A percentile compares a stretch with the other conserved stretches of the same genome.
phyloP scores from a whole-genome alignment of 2,888 invertebrate genomes.

The Drosophila differens region DNA sequence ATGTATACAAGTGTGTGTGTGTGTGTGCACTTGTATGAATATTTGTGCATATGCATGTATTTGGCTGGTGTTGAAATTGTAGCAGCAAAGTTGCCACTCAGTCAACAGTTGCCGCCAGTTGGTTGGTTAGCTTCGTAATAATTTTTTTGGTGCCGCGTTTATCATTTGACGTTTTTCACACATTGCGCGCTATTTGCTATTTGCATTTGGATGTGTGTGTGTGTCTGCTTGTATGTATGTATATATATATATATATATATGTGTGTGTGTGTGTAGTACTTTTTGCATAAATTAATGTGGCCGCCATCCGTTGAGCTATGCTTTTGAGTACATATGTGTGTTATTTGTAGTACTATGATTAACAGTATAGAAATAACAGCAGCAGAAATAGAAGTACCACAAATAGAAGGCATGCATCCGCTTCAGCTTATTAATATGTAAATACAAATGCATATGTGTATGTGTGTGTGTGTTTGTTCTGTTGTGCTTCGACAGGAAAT shows the following conservation, averaged over 20 bases:
- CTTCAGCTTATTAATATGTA: constrained; percentile 7
- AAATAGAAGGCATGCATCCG: constrained; percentile 13
- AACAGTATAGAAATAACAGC: constrained; percentile 2
- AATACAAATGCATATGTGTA: neutral
- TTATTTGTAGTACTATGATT: neutral
- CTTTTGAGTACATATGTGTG: constrained; percentile 9
- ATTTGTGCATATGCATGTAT: constrained; percentile 19
- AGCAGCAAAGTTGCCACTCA: constrained; percentile 57
- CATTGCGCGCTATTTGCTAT: constrained; percentile 41
- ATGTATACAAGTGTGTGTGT: neutral
- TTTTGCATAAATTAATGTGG: constrained; percentile 64
- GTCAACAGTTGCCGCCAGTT: constrained; percentile 57
- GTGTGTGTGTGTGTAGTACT: constrained; percentile 30
- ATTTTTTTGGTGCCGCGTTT: constrained; percentile 53
- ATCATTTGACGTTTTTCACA: constrained; percentile 71
- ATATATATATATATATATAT: too few relatives aligned
- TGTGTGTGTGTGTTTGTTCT: constrained; percentile 19
- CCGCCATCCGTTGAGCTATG: constrained; percentile 35
- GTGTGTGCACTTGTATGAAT: constrained; percentile 14
- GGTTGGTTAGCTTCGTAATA: constrained; percentile 37
- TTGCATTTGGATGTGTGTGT: constrained; percentile 22
- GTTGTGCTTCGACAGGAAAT: constrained; percentile 66
- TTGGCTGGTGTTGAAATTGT: constrained; percentile 49
- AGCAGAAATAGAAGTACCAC: constrained; percentile 1
- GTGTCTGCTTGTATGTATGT: neutral